Percentiles rank a stretch among this genome's conserved stretches.
These are phyloP conservation scores for Phyllostomus discolor DNA, from an alignment of 2,113 vertebrate species.

Conservation along the genomic window DNA sequence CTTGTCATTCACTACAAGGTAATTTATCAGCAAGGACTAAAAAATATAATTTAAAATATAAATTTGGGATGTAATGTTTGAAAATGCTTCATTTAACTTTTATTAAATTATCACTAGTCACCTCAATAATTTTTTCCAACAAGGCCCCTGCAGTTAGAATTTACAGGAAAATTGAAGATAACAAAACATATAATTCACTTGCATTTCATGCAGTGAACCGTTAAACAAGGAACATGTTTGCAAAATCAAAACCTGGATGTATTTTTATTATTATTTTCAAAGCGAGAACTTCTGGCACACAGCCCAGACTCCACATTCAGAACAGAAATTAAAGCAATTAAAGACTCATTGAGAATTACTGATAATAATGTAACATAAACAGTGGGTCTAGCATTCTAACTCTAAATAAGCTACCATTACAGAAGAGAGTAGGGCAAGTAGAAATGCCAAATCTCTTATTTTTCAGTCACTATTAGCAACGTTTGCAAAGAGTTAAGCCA, in stretches of 20 bases:
- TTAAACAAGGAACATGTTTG: conserved; percentile 46
- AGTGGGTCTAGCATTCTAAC: conserved; percentile 16
- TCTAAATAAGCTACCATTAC: conserved; percentile 22
- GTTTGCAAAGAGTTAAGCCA: neutral
- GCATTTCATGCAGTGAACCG: conserved; percentile 34
- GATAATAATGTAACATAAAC: conserved; percentile 50
- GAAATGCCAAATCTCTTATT: conserved; percentile 27
- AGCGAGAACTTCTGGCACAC: conserved; percentile 46
- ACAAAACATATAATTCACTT: conserved; percentile 4
- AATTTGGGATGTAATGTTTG: neutral
- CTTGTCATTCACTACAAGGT: neutral
- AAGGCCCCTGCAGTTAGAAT: neutral
- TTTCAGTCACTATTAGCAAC: conserved; percentile 14
- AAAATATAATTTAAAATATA: neutral
- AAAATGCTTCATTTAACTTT: conserved; percentile 16
- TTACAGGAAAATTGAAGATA: conserved; percentile 42
- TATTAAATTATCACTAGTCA: neutral
- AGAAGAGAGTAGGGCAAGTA: neutral
- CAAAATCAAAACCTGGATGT: conserved; percentile 51
- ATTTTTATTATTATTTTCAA: conserved; percentile 70
- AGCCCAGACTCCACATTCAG: conserved; percentile 54
- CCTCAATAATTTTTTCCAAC: neutral
- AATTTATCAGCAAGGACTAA: neutral
- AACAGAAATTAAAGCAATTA: conserved; percentile 64
- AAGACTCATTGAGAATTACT: conserved; percentile 60